These are phyloP conservation scores for Phrynosoma blainvillii DNA, from an alignment of 2,113 vertebrate species.

Conservation along the genomic window DNA sequence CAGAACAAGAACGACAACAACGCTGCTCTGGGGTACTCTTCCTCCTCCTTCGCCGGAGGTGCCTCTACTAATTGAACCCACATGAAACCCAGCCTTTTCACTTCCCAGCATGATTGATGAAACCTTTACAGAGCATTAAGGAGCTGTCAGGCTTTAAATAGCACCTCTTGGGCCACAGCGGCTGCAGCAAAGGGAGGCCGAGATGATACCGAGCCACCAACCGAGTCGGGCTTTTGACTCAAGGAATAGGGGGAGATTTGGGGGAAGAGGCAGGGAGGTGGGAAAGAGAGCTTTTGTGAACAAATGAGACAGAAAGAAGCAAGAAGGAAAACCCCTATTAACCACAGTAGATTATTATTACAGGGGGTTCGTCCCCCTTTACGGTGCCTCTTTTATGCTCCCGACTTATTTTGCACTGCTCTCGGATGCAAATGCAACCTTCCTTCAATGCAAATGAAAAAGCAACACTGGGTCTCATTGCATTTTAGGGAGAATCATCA, in stretches of 20 bases:
- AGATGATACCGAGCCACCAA: constrained; percentile 65
- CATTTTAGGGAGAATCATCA: no score
- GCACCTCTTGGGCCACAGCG: constrained; percentile 73
- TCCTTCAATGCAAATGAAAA: not conserved
- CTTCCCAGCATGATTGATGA: constrained; percentile 79
- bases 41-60: constrained; percentile 54
- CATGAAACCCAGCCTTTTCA: constrained; percentile 68
- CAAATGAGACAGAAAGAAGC: not conserved
- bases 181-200: constrained; percentile 59
- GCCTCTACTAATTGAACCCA: constrained; percentile 84
- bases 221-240: constrained; percentile 52
- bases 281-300: not conserved
- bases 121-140: constrained; percentile 73
- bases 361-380: no score
- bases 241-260: constrained; percentile 52
- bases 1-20: no score
- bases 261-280: constrained; percentile 19
- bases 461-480: no score
- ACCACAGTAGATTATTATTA: not conserved
- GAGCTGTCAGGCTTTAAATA: constrained; percentile 76
- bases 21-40: no score
- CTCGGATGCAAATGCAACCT: no score
- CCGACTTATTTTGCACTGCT: not conserved
- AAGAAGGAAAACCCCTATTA: constrained; percentile 18
- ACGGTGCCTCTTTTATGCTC: not conserved